phyloP scores from a whole-genome alignment of 2,113 vertebrate species.

The Damaliscus lunatus region DNA sequence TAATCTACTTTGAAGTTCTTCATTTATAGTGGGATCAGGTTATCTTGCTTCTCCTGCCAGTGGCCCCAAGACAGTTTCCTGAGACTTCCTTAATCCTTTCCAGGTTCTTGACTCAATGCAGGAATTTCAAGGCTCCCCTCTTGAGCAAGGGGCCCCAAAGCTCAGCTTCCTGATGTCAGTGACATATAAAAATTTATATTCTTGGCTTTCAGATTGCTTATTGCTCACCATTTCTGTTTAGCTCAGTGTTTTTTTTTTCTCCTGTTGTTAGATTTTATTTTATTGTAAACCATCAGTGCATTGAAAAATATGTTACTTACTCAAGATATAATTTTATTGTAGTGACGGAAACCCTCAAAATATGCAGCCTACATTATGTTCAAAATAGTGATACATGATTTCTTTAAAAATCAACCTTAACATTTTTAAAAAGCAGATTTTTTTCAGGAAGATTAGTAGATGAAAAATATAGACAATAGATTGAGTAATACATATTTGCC shows the following conservation, averaged over 20 bases:
- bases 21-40: neutral
- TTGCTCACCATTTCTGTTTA: neutral
- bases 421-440: neutral
- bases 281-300: neutral
- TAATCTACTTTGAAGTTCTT: neutral
- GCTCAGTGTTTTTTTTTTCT: neutral
- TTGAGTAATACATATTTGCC: constrained; percentile 7
- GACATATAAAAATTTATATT: neutral
- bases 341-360: neutral
- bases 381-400: neutral
- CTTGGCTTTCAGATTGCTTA: neutral
- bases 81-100: neutral
- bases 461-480: neutral
- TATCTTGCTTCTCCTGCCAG: neutral
- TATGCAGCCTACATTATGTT: neutral
- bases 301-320: neutral
- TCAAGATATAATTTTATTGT: neutral
- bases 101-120: neutral
- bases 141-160: neutral
- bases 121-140: neutral
- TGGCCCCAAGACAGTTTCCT: neutral
- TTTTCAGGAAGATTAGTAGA: neutral
- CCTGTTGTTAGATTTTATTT: neutral
- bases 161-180: neutral
- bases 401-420: neutral